Evolutionary conservation across 64 coral and sea anemone species (phyloP), one percentile per base, ranked within the genome.

Genomic region (Montipora sp.): DNA sequence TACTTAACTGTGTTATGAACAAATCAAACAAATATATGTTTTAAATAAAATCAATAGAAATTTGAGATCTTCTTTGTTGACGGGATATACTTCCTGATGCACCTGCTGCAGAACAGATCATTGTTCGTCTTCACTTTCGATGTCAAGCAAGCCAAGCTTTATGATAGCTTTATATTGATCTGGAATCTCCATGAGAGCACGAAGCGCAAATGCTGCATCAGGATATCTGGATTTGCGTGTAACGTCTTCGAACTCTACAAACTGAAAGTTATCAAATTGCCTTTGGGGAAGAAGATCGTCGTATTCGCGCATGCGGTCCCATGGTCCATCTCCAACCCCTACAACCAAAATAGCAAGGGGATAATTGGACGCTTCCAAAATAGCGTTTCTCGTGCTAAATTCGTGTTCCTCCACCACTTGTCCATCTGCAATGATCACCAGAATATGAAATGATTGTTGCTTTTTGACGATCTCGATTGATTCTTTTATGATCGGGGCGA

Each of bases 221-320:
- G 92, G 95, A 59, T 89, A 92, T 47, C 92, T 98, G 0, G 92
- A 92, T 11, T 89, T 94, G 24, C 47, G 82, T 79, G 51, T 81
- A 4, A 77, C 88, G 45, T 92, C 92, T 3, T 94, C 66, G 70
- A 88, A 99, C 46, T 99, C 98, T 46, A 99, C 75, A 78, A 99
- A 99, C 84, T 99, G 98, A 86, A 99, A 99, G 80, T 99, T 99
- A 72, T 99, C 98, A 11, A 99, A 99, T 3, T 91, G 91, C 59
- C 98, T 87, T 84, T 91, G 75, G 2, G 98, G 92, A 48, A 99
- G 77, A 4, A 83, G 48, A 44, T 99, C 94, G 47, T 99, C 98
- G 71, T 99, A 99, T 18, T 96, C 94, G 22, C 96, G 89, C 98
- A 99, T 99, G 1, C 89, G 75, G 57, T 99, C 98, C 98, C 98